Base-by-base conservation (phyloP, 1,140 invertebrate genomes). In the Trichogramma pretiosum region DNA sequence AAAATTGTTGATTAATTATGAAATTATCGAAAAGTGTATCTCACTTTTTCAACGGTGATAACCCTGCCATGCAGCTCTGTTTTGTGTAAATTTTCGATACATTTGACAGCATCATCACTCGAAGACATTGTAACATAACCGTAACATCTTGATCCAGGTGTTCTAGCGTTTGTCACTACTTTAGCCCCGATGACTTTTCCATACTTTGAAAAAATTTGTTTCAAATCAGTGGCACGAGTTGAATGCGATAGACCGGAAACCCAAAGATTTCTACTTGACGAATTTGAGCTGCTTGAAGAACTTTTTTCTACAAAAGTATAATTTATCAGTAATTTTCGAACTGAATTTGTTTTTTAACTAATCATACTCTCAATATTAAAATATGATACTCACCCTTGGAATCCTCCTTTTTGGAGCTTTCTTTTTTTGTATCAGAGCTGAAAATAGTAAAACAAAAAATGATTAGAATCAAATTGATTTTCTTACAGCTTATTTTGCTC, bases 161-260 rank as follows among this genome's bases (percentile, higher is more conserved):
- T 89, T 43, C 84, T 78, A 1, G 92, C 89, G 72, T 93, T 95
- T 2, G 91, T 94, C 0, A 97, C 93, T n/a, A 97, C 87, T 74
- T 96, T 96, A 0, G 92, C 92, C 42, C 89, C 90, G 60, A 93
- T 82, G 4, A 96, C 93, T 79, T 95, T 96, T 56, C 92, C 93
- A 76, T 89, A 84, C 63, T 89, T 89, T 14, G 85, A 89, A 61
- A 95, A 93, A 16, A 93, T 77, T 46, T 85, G 80, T 65, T 96
- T 96, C 48, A 97, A 72, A 69, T 96, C 92, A 36, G 88, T 90
- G 22, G 93, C 93, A 28, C 88, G 78, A 19, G 92, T 95, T 26
- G 82, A 81, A 3, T 89, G 84, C 0, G 90, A 88, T 43, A 97
- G 72, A 22, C 91, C 90, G 59, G 89, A 93, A 33, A 97, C 89